Evolutionary conservation across 2,888 invertebrate genomes (phyloP), one percentile per base, ranked within the genome.

Genomic region (Lasioglossum leucozonium): DNA sequence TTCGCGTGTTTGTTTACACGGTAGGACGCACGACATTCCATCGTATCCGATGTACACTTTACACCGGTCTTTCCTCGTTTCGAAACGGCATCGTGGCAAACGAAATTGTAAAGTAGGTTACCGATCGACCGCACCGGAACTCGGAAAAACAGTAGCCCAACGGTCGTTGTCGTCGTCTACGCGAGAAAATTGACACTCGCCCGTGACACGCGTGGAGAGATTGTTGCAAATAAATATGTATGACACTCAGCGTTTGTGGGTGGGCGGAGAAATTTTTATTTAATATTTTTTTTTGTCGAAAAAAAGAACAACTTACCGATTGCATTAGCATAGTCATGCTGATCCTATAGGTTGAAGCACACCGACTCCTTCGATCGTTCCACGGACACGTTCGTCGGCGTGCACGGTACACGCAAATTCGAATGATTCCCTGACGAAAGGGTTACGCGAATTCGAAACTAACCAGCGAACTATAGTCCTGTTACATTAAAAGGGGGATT

Each of bases 271-370:
- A 40, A 55, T n/a, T 8, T 55, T n/a, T n/a, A n/a, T n/a, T n/a
- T n/a, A n/a, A n/a, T n/a, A n/a, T n/a, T n/a, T n/a, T n/a, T n/a
- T 62, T n/a, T 16, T 0, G 10, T 11, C 1, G 55, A 18, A 3
- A 16, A 62, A 55, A 26, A 0, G 42, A 34, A 42, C 13, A 44
- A 79, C 91, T 93, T 91, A 94, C 94, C 93, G 93, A 91, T 92
- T 92, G 92, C 90, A 92, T 88, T 77, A 91, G 84, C n/a, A 91
- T 91, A 74, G 92, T 86, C 94, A 94, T 94, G 79, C 86, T 84
- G 82, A 82, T 83, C 44, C 80, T 73, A n/a, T n/a, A 71, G 47
- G 72, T 73, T 55, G 72, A 69, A 62, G 44, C 37, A 82, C 69
- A 72, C 55, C 40, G 73, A 77, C 40, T 69, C 18, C 55, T 71